phyloP scores from a whole-genome alignment of 37 sponge, comb jelly and placozoan species.

The Chondrosia reniformis region DNA sequence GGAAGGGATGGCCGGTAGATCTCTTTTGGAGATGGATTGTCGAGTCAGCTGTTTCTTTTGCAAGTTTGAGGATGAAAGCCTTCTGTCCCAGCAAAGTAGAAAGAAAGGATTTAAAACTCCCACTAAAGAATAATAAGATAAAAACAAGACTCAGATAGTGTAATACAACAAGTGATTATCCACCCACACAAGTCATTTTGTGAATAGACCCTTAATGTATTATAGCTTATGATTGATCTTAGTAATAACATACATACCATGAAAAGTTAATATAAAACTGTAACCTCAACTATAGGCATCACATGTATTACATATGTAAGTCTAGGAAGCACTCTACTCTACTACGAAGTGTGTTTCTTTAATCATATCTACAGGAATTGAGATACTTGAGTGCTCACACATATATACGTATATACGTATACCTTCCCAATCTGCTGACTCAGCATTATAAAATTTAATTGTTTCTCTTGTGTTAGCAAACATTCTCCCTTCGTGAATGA shows the following conservation, averaged over 20 bases:
- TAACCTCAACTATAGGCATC: no score
- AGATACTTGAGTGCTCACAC: constrained; percentile 2
- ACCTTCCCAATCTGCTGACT: neutral
- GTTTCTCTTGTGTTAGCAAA: neutral
- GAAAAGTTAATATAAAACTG: no score
- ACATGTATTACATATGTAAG: no score
- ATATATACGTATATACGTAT: neutral
- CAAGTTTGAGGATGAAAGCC: neutral
- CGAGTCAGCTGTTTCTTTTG: neutral
- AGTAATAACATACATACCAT: neutral
- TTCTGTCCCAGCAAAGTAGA: neutral
- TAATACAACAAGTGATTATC: neutral
- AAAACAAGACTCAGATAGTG: neutral
- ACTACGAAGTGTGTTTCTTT: no score
- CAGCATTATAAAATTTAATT: neutral
- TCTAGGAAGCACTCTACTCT: no score
- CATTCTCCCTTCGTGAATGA: neutral
- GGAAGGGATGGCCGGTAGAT: neutral
- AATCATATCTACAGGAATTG: no score
- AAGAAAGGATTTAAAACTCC: constrained; percentile 6
- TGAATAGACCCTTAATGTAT: no score
- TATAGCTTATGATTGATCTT: neutral
- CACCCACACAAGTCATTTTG: neutral
- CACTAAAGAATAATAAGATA: neutral
- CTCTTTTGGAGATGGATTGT: neutral